Base-by-base conservation (phyloP, 2,797 vertebrate genomes). In the Parauchenoglanis punctatus region DNA sequence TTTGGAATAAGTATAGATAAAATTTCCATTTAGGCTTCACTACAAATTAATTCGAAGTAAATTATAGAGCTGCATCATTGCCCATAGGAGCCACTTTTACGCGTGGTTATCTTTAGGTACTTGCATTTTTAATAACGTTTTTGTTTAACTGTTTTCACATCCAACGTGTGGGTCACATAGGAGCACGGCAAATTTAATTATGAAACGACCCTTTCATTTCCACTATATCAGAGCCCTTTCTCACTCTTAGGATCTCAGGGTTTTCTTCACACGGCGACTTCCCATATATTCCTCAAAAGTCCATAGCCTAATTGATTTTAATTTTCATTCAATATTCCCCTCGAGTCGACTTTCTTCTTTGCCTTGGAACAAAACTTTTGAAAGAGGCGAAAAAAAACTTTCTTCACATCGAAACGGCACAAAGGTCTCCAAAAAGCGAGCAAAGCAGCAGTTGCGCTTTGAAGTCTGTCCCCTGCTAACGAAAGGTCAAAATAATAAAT, bases 401-500 rank as follows among this genome's bases (percentile, higher is more conserved):
- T 94, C 92, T 93, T 93, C 94, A 90, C 94, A 94, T 93, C 67
- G 89, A 91, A 65, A 93, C 92, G 90, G 92, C 94, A 95, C 96
- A 96, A 96, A 96, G 94, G 94, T 95, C 94, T 91, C 89, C 93
- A 90, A 87, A 80, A 92, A 93, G 93, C 92, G 91, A 90, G 84
- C 85, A 91, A 88, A 93, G 94, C 94, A 93, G 93, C 93, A 91
- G 91, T 92, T 93, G 90, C 89, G 91, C 95, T 96, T 95, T 96
- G 96, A 96, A 94, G 94, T 94, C 85, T 90, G 76, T 93, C 92
- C 91, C 91, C 92, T 92, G 94, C 94, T 93, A 93, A 93, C 93
- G 92, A 96, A 95, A 97, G 96, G 96, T 97, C 96, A 97, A 97
- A 97, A 97, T 97, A 97, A 97, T 97, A 97, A 97, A 97, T 97